Base-by-base conservation (phyloP, 2,113 vertebrate genomes). In the Cervus canadensis region DNA sequence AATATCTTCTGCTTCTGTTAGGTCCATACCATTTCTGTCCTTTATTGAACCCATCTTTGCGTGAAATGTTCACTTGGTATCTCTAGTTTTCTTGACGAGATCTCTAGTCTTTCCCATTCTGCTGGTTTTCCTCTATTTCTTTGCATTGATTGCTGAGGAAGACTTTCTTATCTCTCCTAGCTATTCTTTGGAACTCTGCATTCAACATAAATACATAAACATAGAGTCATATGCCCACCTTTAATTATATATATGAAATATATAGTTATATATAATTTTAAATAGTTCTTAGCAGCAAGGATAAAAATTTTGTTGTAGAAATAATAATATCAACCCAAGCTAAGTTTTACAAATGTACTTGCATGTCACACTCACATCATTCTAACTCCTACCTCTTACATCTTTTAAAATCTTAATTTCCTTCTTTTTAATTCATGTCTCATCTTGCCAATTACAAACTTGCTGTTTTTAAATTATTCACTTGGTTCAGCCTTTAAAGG, bases 401-500 rank as follows among this genome's bases (percentile, higher is more conserved):
- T 36, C 43, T 92, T 96, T 83, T 17, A 64, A n/a, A 89, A 36
- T 26, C 45, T 96, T 90, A 21, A 52, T 78, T 92, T 78, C 91
- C 1, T 36, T 86, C 17, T 94, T 92, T 90, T 81, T 36, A 54
- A 16, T 87, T 92, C 64, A 23, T 43, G 28, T 74, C 50, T 97
- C 87, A 74, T 95, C 67, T 95, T 87, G 25, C 26, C 48, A 54
- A 28, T 94, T 56, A 93, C 4, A 59, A 89, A 56, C 17, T 79
- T 92, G 17, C 21, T 85, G 7, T 16, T 92, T 96, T 71, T 62
- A 54, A 97, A 67, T 94, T 87, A 89, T 83, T 11, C 21, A 28
- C 48, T 96, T 94, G 23, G 30, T 54, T 87, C n/a, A 62, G 26
- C n/a, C 59, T 94, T 96, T 92, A 79, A 85, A 91, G 91, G 28